Percentiles rank a stretch among this genome's conserved stretches.
Evolutionary conservation across 2,113 vertebrate species (phyloP).

Genomic region (Lynx canadensis): DNA sequence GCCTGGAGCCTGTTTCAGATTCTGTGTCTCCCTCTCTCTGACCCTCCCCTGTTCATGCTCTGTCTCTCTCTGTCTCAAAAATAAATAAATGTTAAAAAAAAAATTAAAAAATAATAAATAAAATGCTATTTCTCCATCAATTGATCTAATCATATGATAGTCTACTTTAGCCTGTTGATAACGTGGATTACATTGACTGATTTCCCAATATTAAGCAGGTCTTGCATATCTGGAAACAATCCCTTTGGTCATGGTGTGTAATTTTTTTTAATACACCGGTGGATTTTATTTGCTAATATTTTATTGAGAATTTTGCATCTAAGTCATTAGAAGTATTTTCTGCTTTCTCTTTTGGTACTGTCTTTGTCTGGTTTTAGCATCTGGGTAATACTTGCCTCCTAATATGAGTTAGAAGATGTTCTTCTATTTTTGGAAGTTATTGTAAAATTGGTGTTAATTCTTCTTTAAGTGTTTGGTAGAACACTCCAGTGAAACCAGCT

Average conservation of each 20-base stretch:
- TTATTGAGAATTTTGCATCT: not conserved
- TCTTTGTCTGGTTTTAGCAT: not conserved
- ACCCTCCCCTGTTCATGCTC: too few relatives aligned
- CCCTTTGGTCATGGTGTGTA: not conserved
- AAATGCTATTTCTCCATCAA: not conserved
- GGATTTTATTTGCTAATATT: not conserved
- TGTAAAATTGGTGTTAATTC: not conserved
- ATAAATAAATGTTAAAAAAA: too few relatives aligned
- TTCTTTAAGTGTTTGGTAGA: not conserved
- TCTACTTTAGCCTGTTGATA: not conserved
- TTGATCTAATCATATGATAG: not conserved
- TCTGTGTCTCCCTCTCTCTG: too few relatives aligned
- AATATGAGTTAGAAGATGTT: not conserved
- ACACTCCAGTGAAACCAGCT: not conserved
- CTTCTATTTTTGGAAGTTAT: not conserved
- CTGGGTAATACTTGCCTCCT: not conserved
- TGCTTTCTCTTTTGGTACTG: not conserved
- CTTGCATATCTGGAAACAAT: not conserved
- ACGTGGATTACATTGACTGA: not conserved
- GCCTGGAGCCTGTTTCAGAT: too few relatives aligned
- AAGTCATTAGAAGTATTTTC: not conserved
- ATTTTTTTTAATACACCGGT: not conserved
- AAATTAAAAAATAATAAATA: not conserved
- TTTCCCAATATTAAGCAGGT: not conserved
- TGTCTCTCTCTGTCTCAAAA: too few relatives aligned